phyloP scores from a whole-genome alignment of 2,888 invertebrate species.

The Drosophila barbarae region DNA sequence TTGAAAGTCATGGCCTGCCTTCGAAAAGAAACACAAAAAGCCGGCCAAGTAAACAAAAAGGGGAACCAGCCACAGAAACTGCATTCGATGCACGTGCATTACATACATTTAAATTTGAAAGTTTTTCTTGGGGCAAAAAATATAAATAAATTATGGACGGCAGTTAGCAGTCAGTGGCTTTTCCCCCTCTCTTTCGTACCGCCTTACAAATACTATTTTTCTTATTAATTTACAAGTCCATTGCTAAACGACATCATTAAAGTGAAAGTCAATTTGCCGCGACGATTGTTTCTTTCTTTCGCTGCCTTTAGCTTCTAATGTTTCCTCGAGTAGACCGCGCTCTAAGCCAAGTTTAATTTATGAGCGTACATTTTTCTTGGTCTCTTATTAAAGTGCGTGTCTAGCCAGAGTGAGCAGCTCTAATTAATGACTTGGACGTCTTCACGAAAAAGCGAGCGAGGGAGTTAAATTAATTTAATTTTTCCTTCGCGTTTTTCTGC shows the following conservation, averaged over 20 bases:
- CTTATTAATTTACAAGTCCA: conserved; percentile 63
- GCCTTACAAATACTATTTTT: conserved; percentile 29
- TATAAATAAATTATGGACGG: conserved; percentile 24
- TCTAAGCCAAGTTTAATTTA: conserved; percentile 44
- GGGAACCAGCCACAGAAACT: conserved; percentile 17
- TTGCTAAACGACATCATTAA: conserved; percentile 66
- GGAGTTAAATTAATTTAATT: conserved; percentile 59
- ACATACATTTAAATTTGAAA: conserved; percentile 59
- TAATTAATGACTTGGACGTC: conserved; percentile 54
- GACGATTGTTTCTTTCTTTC: conserved; percentile 26
- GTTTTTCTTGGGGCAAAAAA: conserved; percentile 47
- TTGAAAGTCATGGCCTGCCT: conserved; percentile 60
- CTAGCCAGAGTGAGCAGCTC: conserved; percentile 39
- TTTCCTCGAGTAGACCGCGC: conserved; percentile 13
- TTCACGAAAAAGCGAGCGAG: conserved; percentile 17
- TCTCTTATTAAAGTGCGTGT: conserved; percentile 33
- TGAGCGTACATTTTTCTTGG: conserved; percentile 56
- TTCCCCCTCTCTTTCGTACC: conserved; percentile 20
- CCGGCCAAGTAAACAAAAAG: conserved; percentile 17
- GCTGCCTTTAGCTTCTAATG: conserved; percentile 34
- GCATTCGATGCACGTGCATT: conserved; percentile 47
- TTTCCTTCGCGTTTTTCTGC: conserved; percentile 20
- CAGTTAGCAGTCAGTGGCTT: conserved; percentile 28
- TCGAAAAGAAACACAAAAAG: conserved; percentile 20
- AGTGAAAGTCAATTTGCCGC: conserved; percentile 68